Evolutionary conservation across 2,888 invertebrate species (phyloP).

Genomic region (Lasius fuliginosus): DNA sequence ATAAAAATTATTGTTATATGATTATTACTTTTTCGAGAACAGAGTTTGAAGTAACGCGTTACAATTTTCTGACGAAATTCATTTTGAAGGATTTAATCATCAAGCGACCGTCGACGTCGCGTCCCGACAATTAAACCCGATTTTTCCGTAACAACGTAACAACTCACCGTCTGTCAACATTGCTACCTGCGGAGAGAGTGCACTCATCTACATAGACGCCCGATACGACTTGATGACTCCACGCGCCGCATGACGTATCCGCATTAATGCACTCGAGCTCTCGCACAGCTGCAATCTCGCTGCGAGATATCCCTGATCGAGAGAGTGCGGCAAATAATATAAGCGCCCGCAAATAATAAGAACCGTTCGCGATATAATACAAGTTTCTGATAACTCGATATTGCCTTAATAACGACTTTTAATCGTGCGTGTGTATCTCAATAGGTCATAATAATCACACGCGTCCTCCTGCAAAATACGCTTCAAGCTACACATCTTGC

Average conservation of each 20-base stretch:
- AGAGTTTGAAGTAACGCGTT: not conserved
- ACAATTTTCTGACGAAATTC: not conserved
- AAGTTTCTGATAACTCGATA: slow-evolving; percentile 40
- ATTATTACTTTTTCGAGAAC: not conserved
- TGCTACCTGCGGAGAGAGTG: slow-evolving; percentile 60
- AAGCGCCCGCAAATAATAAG: slow-evolving; percentile 39
- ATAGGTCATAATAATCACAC: slow-evolving; percentile 21
- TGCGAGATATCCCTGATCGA: slow-evolving; percentile 27
- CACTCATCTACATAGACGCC: slow-evolving; percentile 40
- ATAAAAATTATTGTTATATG: not conserved
- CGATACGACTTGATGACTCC: slow-evolving; percentile 62
- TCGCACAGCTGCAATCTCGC: slow-evolving; percentile 48
- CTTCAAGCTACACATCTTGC: not conserved
- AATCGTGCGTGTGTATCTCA: slow-evolving; percentile 24
- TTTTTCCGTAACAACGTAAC: slow-evolving; percentile 58
- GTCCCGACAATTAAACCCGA: slow-evolving; percentile 13
- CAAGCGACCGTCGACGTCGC: slow-evolving; percentile 30
- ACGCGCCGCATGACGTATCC: slow-evolving; percentile 72
- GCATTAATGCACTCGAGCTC: slow-evolving; percentile 67
- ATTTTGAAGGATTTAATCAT: slow-evolving; percentile 50
- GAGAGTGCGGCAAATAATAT: not conserved
- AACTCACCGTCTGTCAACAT: slow-evolving; percentile 65
- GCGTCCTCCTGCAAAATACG: slow-evolving; percentile 4
- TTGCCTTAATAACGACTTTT: slow-evolving; percentile 11
- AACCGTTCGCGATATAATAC: slow-evolving; percentile 1